A percentile compares a stretch with the other conserved stretches of the same genome.
These are phyloP conservation scores for Athrips mouffetella DNA, from an alignment of 2,888 invertebrate genomes.

Conservation along the genomic window DNA sequence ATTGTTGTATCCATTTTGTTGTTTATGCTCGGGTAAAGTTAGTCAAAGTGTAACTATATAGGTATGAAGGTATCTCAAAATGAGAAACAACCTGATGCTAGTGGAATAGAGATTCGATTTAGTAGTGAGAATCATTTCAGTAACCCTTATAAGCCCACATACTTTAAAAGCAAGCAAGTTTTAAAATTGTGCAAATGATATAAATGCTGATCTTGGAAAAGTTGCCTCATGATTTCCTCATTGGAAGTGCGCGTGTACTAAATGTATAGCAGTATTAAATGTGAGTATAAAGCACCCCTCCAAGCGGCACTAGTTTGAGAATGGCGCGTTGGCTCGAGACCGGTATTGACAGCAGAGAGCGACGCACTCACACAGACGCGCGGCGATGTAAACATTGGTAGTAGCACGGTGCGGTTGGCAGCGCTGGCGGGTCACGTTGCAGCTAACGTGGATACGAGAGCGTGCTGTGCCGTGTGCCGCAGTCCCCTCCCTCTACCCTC, in stretches of 20 bases:
- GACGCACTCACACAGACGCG: slow-evolving; percentile 36
- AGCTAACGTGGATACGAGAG: slow-evolving; percentile 58
- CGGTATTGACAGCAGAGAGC: slow-evolving; percentile 14
- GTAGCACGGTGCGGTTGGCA: slow-evolving; percentile 49
- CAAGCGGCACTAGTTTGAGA: not conserved
- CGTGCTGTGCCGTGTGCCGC: slow-evolving; percentile 56
- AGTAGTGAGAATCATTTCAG: too few species aligned
- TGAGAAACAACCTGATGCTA: too few species aligned
- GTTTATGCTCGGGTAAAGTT: too few species aligned
- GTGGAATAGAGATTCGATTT: too few species aligned
- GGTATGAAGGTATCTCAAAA: too few species aligned
- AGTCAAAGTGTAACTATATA: too few species aligned
- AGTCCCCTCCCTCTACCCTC: slow-evolving; percentile 18
- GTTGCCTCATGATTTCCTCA: not conserved
- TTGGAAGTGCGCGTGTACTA: not conserved
- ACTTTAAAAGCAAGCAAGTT: not conserved
- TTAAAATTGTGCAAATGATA: not conserved
- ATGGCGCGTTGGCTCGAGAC: slow-evolving; percentile 13
- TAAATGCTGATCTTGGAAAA: slow-evolving; percentile 1
- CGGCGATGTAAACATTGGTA: slow-evolving; percentile 50
- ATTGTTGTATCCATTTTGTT: too few species aligned
- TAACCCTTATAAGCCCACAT: too few species aligned
- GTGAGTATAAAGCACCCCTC: slow-evolving; percentile 1
- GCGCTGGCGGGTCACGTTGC: slow-evolving; percentile 64
- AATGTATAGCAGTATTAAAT: too few species aligned